Evolutionary conservation across 2,888 invertebrate genomes (phyloP).

Genomic region (Leptinotarsa juncta): DNA sequence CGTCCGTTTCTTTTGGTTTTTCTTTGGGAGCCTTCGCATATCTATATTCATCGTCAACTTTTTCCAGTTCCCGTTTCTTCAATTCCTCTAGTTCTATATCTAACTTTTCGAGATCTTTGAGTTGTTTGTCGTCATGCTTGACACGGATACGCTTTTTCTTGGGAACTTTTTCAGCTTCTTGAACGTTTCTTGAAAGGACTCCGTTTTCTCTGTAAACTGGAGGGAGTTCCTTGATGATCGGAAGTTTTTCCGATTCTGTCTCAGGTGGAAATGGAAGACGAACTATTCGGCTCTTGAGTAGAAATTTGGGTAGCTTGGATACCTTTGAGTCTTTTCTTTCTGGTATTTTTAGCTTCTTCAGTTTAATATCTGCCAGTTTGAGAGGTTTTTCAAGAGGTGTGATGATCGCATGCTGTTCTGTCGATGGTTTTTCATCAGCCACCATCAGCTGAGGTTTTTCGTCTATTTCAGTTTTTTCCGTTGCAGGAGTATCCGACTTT

Average conservation of each 20-base stretch:
- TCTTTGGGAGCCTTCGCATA: conserved; percentile 55
- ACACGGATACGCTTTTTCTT: conserved; percentile 64
- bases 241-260: conserved; percentile 58
- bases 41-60: conserved; percentile 64
- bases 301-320: conserved; percentile 64
- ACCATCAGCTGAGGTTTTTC: conserved; percentile 37
- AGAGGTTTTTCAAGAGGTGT: conserved; percentile 57
- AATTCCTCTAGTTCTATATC: conserved; percentile 63
- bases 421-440: conserved; percentile 49
- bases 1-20: conserved; percentile 54
- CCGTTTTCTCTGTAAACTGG: conserved; percentile 66
- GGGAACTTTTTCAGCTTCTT: conserved; percentile 66
- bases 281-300: conserved; percentile 66
- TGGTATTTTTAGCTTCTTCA: conserved; percentile 62
- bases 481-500: conserved; percentile 55
- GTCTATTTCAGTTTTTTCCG: conserved; percentile 43
- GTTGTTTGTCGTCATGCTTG: conserved; percentile 62
- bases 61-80: conserved; percentile 62
- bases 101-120: conserved; percentile 64
- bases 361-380: conserved; percentile 71
- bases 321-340: conserved; percentile 59
- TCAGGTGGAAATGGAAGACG: conserved; percentile 66
- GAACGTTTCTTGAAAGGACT: conserved; percentile 66
- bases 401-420: conserved; percentile 61
- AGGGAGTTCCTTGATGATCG: conserved; percentile 61